Base-by-base conservation (phyloP, 2,888 invertebrate species). In the Meganola albula region DNA sequence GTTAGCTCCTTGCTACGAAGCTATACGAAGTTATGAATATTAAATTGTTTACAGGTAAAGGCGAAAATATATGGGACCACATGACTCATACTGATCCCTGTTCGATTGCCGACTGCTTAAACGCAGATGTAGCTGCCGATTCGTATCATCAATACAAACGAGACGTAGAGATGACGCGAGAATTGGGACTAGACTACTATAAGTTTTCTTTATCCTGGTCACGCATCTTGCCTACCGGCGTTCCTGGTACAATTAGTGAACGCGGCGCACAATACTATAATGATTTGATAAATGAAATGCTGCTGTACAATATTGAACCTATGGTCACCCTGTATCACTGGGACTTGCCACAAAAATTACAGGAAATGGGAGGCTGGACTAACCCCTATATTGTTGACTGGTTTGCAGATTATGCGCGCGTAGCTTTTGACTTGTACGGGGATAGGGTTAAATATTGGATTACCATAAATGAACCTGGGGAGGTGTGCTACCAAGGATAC, bases 141-240 rank as follows among this genome's bases (percentile, higher is more conserved):
- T 87, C 87, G 10, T 89, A 90, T 55, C 77, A 90, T 58, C 78
- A 80, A 40, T 89, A 87, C 54, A 74, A 87, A 49, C 85, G 90
- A 38, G 87, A 88, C 41, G 74, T 87, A 0, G 67, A 75, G 34
- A 69, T 87, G 57, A 50, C 87, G 40, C 63, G 73, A 18, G 69
- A 84, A 41, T 49, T 88, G 2, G 84, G 83, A 1, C 53, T 84
- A 0, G 72, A 88, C 37, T 80, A 72, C 44, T 89, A 89, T 56
- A 71, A 89, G 20, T 88, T 89, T 50, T 89, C 89, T 0, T 58
- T 89, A n/a, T 84, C 90, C 0, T 92, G 92, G 92, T 47, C 89
- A 0, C 71, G 92, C 12, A 74, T 92, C 12, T 58, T 91, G 27
- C 90, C 91, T 0, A 86, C 79, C 12, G 89, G 89, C 22, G 82